Evolutionary conservation across 1,140 invertebrate genomes (phyloP).

Genomic region (Atta colombica): DNA sequence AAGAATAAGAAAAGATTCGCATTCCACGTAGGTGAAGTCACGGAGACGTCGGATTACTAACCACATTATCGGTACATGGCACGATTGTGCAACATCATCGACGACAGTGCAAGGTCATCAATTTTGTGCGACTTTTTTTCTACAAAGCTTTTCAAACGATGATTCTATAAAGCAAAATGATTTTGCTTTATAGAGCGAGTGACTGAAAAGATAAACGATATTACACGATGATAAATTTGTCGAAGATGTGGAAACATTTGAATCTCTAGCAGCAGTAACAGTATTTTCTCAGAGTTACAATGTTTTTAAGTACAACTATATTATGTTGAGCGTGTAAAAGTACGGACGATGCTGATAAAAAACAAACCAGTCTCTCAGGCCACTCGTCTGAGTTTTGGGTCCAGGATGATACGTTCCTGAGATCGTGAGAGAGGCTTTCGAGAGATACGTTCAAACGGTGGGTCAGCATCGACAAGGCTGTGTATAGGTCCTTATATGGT

Average conservation of each 20-base stretch:
- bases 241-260: background rate
- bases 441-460: constrained; percentile 74
- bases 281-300: background rate
- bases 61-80: constrained; percentile 51
- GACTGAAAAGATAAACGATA: background rate
- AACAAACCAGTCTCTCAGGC: background rate
- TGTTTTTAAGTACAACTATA: background rate
- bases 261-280: background rate
- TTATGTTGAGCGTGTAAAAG: background rate
- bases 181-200: background rate
- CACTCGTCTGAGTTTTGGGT: background rate
- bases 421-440: constrained; percentile 60
- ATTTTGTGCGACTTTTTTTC: constrained; percentile 15
- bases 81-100: constrained; percentile 35
- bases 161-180: background rate
- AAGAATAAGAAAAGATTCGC: constrained; percentile 42
- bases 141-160: background rate
- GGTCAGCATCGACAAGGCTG: constrained; percentile 77
- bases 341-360: background rate
- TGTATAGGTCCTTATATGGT: constrained; percentile 79
- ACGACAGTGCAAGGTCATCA: constrained; percentile 37
- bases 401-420: constrained; percentile 21
- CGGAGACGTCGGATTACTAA: constrained; percentile 17
- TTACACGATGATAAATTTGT: background rate
- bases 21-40: constrained; percentile 70